Evolutionary conservation across 2,888 invertebrate species (phyloP), one percentile per base, ranked within the genome.

Genomic region (Bombylius discolor): DNA sequence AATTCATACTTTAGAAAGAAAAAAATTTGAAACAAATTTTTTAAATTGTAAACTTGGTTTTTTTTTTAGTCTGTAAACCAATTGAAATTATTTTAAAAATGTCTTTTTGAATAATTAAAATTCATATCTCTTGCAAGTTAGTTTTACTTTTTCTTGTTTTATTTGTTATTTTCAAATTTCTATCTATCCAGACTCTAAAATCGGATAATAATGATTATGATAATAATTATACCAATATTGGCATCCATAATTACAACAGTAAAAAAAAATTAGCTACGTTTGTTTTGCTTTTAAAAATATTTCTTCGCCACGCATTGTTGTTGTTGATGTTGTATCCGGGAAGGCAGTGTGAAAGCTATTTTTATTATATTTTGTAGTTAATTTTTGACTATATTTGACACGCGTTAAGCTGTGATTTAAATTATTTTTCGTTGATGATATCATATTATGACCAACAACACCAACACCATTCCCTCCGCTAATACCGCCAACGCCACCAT

Each of bases 331-430:
- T 42, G 39, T 42, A 42, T 11, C 12, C 39, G 39, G 12, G 12
- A 42, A 42, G 55, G 55, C 55, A 55, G 55, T 55, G 55, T 51
- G 55, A 51, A 55, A 55, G 55, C 55, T 55, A 55, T 55, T 50
- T 14, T 50, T 51, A 45, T 46, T 55, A 45, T 55, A 51, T 31
- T 55, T 55, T 47, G 36, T 42, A 11, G 39, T 11, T 42, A 34
- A 39, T 33, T 50, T 51, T 55, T 55, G 12, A 39, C 51, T 51
- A 47, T 55, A 55, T 47, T 55, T 55, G 36, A 55, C 51, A 47
- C 55, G 51, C 9, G 53, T 55, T 32, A 55, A 14, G 14, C 14
- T 14, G 6, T 14, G 55, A 47, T 47, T 51, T 36, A 50, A 50
- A 55, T 46, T 55, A 34, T 55, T 55, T 13, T 50, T 34, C 8